Conservation (phyloP, 1,140 invertebrate genomes). For the Mycetomoellerius zeteki region DNA sequence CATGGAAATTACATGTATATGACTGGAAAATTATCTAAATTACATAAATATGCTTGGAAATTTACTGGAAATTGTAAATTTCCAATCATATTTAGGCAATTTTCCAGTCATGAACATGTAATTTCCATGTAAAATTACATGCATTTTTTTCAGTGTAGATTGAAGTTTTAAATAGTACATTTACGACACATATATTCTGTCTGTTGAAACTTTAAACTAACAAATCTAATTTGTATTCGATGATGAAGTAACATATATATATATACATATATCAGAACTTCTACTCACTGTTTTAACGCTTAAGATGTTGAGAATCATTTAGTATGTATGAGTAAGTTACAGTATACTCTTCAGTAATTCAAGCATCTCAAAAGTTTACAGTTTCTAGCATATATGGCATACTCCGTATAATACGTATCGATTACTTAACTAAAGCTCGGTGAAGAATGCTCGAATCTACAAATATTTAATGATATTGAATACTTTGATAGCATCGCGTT, state of each 20-base stretch:
- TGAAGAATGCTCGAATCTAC: background rate
- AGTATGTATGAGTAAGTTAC: slow-evolving; percentile 24
- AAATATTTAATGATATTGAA: background rate
- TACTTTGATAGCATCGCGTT: background rate
- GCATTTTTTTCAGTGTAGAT: too few relatives aligned
- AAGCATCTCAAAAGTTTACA: slow-evolving; percentile 22
- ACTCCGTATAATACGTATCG: background rate
- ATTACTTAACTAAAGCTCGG: slow-evolving; percentile 13
- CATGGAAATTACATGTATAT: too few relatives aligned
- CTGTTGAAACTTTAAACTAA: background rate
- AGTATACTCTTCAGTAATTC: slow-evolving; percentile 44
- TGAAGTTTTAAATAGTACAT: slow-evolving; percentile 1
- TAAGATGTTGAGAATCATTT: background rate
- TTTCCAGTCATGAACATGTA: too few relatives aligned
- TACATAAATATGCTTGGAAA: too few relatives aligned
- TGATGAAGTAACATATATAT: slow-evolving; percentile 1
- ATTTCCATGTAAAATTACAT: too few relatives aligned
- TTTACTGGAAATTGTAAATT: too few relatives aligned
- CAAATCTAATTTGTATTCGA: slow-evolving; percentile 31
- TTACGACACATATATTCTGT: background rate
- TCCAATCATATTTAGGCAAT: too few relatives aligned
- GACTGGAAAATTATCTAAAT: too few relatives aligned
- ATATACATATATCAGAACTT: too few relatives aligned
- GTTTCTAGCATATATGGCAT: background rate
- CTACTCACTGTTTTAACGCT: slow-evolving; percentile 25